Base-by-base conservation (phyloP, 2,888 invertebrate species). In the Doris montereyensis region DNA sequence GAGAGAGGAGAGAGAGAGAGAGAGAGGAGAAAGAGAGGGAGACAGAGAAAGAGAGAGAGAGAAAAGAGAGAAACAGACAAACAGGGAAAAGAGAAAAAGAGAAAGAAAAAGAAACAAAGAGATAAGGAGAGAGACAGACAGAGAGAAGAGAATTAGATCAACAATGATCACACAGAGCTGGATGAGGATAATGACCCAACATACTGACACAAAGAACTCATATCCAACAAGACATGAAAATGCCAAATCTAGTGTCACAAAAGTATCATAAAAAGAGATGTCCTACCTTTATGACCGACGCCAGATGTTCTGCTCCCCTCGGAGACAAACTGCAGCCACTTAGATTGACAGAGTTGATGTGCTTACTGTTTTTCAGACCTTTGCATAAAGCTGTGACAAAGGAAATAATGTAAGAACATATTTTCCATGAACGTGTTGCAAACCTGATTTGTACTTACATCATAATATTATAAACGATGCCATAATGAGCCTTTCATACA, bases 281-380 rank as follows among this genome's bases (percentile, higher is more conserved):
- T 58, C 85, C 67, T 85, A 91, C 91, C 89, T 90, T 90, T 72
- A 91, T 89, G 21, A 91, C 85, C 60, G 88, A 87, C 3, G 90
- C 88, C 21, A 91, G 82, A 2, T 85, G 84, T 35, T 90, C 90
- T 0, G 89, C 89, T 1, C 90, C 90, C 41, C 87, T 84, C 58
- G 83, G 83, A 1, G 89, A 85, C 71, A 91, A 83, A 80, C 87
- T 86, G 82, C 91, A 91, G 0, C 88, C 89, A 8, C 89, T 88
- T 73, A 91, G 86, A 83, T 91, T 90, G 4, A 91, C 82, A n/a
- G 89, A 88, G 77, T 87, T 88, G 70, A 91, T 85, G 3, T 87
- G 87, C 34, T 88, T 86, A 1, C 88, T 87, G 82, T 90, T 90
- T 86, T 90, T 90, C 30, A 91, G 85, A 2, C 88, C 91, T 78